A percentile compares a stretch with the other conserved stretches of the same genome.
Conservation (phyloP, 2,797 vertebrate genomes). For the Craterocephalus amniculus region DNA sequence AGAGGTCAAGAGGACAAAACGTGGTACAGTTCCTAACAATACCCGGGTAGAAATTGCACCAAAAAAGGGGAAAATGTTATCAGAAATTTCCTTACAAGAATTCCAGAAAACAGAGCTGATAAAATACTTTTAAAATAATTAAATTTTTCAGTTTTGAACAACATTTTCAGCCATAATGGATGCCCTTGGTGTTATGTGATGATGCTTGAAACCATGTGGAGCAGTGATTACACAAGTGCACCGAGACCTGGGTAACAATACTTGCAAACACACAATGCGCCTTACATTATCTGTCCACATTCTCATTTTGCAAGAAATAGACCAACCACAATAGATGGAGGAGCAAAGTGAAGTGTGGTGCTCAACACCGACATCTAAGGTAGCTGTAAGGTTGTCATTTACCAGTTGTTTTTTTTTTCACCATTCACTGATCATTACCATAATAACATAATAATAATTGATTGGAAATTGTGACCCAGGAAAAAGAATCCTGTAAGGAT, state of each 20-base stretch:
- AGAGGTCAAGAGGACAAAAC: constrained; percentile 38
- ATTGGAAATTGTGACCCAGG: constrained; percentile 14
- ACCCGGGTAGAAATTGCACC: constrained; percentile 28
- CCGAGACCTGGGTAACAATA: neutral
- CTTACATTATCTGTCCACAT: neutral
- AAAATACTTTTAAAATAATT: too few species aligned
- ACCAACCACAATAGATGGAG: neutral
- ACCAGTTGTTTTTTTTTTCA: neutral
- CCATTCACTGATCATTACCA: neutral
- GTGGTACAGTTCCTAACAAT: constrained; percentile 19
- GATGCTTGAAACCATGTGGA: too few species aligned
- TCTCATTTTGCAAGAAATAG: neutral
- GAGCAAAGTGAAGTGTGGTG: constrained; percentile 26
- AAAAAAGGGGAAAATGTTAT: constrained; percentile 8
- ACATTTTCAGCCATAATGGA: too few species aligned
- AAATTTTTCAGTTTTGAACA: too few species aligned
- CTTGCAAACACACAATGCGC: neutral
- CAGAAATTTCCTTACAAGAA: neutral
- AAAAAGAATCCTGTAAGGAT: constrained; percentile 26
- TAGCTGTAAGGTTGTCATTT: neutral
- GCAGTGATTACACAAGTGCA: too few species aligned
- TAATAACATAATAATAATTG: neutral
- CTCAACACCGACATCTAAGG: neutral
- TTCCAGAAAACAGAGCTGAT: neutral
- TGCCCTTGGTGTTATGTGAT: too few species aligned